phyloP scores from a whole-genome alignment of 2,888 invertebrate genomes.

The Anorthoa munda region DNA sequence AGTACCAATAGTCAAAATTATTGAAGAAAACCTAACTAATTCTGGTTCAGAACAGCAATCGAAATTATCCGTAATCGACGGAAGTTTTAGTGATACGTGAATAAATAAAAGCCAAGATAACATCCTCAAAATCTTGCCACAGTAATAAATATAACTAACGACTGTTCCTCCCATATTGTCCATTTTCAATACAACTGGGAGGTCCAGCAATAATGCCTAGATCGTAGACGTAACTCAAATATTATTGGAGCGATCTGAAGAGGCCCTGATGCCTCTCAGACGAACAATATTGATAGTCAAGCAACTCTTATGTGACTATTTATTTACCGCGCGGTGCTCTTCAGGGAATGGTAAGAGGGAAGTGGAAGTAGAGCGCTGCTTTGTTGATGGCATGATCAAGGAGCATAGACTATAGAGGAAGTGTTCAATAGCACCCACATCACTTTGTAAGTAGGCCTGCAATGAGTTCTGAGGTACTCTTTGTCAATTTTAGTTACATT shows the following conservation, averaged over 20 bases:
- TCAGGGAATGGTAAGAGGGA: constrained; percentile 52
- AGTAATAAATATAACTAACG: constrained; percentile 26
- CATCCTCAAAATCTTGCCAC: not conserved
- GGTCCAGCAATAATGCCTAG: constrained; percentile 24
- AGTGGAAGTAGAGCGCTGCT: constrained; percentile 30
- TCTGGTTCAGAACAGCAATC: not conserved
- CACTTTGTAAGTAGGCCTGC: not conserved
- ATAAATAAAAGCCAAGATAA: constrained; percentile 6
- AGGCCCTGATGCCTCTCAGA: constrained; percentile 29
- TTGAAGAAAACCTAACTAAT: too few relatives aligned
- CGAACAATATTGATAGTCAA: constrained; percentile 50
- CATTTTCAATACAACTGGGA: constrained; percentile 25
- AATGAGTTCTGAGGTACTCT: not conserved
- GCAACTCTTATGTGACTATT: constrained; percentile 49
- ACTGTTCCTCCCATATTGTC: constrained; percentile 9
- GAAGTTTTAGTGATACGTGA: not conserved
- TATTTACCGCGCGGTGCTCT: constrained; percentile 44
- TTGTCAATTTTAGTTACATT: constrained; percentile 19
- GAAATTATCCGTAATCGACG: not conserved
- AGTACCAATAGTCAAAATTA: not conserved
- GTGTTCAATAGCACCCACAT: constrained; percentile 9
- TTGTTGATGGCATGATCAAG: constrained; percentile 52
- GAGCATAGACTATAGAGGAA: constrained; percentile 29
- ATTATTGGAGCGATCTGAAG: constrained; percentile 48
- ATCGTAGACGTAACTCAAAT: constrained; percentile 37